phyloP scores from a whole-genome alignment of 1,140 invertebrate species.

The Sinella curviseta region DNA sequence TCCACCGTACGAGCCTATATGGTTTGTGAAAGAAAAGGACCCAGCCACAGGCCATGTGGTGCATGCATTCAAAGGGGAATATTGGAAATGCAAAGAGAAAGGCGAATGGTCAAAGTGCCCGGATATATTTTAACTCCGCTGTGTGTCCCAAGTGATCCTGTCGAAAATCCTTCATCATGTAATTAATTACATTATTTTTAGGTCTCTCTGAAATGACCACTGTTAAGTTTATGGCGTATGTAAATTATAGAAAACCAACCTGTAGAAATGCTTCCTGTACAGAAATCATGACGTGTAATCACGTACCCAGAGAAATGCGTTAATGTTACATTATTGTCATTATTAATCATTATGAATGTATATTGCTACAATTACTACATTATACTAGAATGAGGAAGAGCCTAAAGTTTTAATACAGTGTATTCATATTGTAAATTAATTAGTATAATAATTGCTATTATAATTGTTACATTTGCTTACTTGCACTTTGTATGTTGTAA shows the following conservation, averaged over 20 bases:
- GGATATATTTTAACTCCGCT: slow-evolving; percentile 88
- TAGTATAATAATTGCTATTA: too few relatives aligned
- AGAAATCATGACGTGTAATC: too few relatives aligned
- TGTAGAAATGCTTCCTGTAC: too few relatives aligned
- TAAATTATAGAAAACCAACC: too few relatives aligned
- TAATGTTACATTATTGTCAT: background rate
- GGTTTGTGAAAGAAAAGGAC: slow-evolving; percentile 86
- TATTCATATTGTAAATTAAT: too few relatives aligned
- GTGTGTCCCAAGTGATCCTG: too few relatives aligned
- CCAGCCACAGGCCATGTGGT: slow-evolving; percentile 75
- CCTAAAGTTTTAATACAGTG: too few relatives aligned
- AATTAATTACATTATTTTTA: background rate
- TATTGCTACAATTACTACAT: too few relatives aligned
- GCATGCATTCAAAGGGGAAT: slow-evolving; percentile 82
- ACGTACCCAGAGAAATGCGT: background rate
- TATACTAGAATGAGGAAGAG: too few relatives aligned
- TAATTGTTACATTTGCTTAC: too few relatives aligned
- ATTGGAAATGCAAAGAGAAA: slow-evolving; percentile 89
- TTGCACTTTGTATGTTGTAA: too few relatives aligned
- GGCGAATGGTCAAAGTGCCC: slow-evolving; percentile 90
- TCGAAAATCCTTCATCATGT: background rate
- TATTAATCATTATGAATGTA: background rate
- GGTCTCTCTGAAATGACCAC: background rate
- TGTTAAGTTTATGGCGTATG: background rate
- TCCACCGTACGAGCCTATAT: slow-evolving; percentile 77